Evolutionary conservation across 2,797 vertebrate genomes (phyloP).

Genomic region (Meriones psammophilus): DNA sequence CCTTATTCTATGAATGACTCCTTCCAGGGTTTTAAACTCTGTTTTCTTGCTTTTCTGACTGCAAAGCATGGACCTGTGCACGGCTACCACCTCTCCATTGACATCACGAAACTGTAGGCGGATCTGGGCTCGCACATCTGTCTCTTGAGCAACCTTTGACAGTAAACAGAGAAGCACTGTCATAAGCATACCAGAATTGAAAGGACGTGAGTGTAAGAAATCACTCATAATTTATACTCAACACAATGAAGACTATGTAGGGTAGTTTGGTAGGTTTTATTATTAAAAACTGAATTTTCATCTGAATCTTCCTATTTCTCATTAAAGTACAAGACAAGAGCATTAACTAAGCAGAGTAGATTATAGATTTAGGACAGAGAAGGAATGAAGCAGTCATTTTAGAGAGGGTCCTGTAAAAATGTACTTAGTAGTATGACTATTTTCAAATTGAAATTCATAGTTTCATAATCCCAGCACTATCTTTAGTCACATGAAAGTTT

Average conservation of each 20-base stretch:
- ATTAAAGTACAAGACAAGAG: slow-evolving; percentile 41
- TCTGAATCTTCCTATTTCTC: slow-evolving; percentile 47
- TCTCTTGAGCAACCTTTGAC: slow-evolving; percentile 92
- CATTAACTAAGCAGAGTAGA: not conserved
- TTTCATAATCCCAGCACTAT: slow-evolving; percentile 27
- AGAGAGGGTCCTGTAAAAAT: not conserved
- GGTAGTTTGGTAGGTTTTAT: not conserved
- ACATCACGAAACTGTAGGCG: slow-evolving; percentile 95
- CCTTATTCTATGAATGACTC: slow-evolving; percentile 95
- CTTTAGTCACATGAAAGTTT: slow-evolving; percentile 49
- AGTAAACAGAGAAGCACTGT: slow-evolving; percentile 24
- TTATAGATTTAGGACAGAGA: slow-evolving; percentile 27
- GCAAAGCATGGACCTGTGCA: slow-evolving; percentile 97
- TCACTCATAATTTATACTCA: not conserved
- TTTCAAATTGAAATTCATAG: slow-evolving; percentile 45
- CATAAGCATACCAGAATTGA: not conserved
- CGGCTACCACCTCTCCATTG: slow-evolving; percentile 92
- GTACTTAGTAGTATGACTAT: slow-evolving; percentile 9
- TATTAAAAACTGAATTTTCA: slow-evolving; percentile 43
- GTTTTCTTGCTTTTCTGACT: slow-evolving; percentile 96
- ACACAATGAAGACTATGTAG: not conserved
- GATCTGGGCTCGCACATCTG: slow-evolving; percentile 97
- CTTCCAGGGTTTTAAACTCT: slow-evolving; percentile 97
- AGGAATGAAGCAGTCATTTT: not conserved
- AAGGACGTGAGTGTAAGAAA: too few relatives aligned